Evolutionary conservation across 2,113 vertebrate species (phyloP), one percentile per base, ranked within the genome.

Genomic region (Sciurus niger): DNA sequence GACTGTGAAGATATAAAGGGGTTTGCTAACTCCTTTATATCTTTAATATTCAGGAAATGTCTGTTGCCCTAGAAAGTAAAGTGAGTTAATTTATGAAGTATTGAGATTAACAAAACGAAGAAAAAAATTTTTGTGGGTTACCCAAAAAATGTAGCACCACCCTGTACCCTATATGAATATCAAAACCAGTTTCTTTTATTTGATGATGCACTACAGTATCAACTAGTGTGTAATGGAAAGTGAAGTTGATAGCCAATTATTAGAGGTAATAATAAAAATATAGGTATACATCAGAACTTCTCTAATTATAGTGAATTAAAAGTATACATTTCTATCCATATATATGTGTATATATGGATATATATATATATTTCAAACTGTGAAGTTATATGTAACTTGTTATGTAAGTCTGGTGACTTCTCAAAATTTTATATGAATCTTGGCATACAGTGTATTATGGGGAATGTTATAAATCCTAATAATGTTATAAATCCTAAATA

Each of bases 391-490:
- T n/a, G 18, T 60, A n/a, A 5, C 3, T 72, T 68, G 4, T 70
- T 94, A 79, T 67, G 4, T 48, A 76, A 30, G 53, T 9, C 24
- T 90, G 10, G 43, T 55, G 3, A 32, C 30, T 89, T 82, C 6
- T 90, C 22, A 43, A 51, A 43, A 46, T 32, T 73, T 90, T 60
- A 90, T 79, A 18, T 93, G 60, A 89, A 87, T 40, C 84, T 90
- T 74, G 55, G 1, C 40, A 37, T 87, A 10, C 14, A 78, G 12
- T 83, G 30, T 84, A 83, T 46, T 14, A 46, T 53, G 11, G 85
- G 30, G 5, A 1, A 48, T 83, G 30, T 17, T 94, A 68, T 48
- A 53, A 87, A 87, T 79, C 24, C 94, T 86, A 78, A 78, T 40
- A 1, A 48, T 83, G 30, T 17, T 94, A 68, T 48, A 53, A 87